Base-by-base conservation (phyloP, 2,888 invertebrate species). In the Torymus aiolomorphi region DNA sequence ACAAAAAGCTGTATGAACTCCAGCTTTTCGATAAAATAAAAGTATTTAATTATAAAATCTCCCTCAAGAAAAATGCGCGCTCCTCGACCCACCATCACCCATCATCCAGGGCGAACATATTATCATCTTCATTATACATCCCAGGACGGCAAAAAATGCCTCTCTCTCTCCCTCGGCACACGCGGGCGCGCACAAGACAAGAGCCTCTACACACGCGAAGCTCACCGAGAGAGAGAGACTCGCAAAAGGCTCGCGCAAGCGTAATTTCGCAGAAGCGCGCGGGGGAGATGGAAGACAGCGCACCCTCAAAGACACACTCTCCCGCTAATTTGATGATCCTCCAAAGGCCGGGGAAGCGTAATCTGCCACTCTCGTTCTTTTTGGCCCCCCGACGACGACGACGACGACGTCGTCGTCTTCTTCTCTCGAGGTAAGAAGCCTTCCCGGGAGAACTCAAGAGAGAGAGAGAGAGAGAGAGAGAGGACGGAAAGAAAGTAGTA, bases 261-360 rank as follows among this genome's bases (percentile, higher is more conserved):
- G 87, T 88, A 89, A 89, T 89, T 89, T 86, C 84, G 57, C 24
- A 74, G 74, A 75, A 51, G 24, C 24, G 63, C 63, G 81, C 56
- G 80, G 76, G 78, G 73, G 78, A 80, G 82, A 67, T 54, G 67
- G 56, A 42, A 24, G 24, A 65, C 20, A 52, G 24, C 16, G 62
- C 51, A n/a, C 85, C 86, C 88, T 89, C 89, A 88, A 89, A 89
- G 89, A 88, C 87, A 88, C 89, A 88, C 88, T 88, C 89, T 88
- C 87, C 84, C 86, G 87, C 89, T 90, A 90, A 90, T 90, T 89
- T 90, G 89, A 90, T 89, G 89, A 89, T 89, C 89, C 89, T 89
- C 89, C 87, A 89, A 87, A 88, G 88, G 83, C 86, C 82, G 83
- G 87, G 85, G 87, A 72, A 78, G 81, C 87, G 88, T 89, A 89